Percentiles rank a stretch among this genome's conserved stretches.
Evolutionary conservation across 2,888 invertebrate species (phyloP).

Genomic region (Agrochola litura): DNA sequence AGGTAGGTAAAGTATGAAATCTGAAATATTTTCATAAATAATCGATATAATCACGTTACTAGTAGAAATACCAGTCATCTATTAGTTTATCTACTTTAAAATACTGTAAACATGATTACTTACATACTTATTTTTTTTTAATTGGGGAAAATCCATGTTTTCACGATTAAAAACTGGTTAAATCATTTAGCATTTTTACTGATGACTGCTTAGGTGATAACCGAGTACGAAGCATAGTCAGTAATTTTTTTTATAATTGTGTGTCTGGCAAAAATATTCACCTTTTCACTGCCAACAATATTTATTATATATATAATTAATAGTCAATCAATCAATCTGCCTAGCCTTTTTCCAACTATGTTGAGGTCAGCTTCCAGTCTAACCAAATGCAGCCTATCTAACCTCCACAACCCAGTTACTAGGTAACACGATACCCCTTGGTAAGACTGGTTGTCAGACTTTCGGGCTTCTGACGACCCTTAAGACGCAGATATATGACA

Average conservation of each 20-base stretch:
- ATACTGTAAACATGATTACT: conserved; percentile 8
- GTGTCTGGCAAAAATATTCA: neutral
- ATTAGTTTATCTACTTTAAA: conserved; percentile 15
- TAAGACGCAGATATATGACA: too few relatives aligned
- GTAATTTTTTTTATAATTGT: too few relatives aligned
- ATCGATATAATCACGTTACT: conserved; percentile 12
- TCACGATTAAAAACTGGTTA: conserved; percentile 15
- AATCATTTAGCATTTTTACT: neutral
- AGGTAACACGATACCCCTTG: too few relatives aligned
- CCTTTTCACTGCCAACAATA: neutral
- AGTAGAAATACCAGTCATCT: conserved; percentile 1
- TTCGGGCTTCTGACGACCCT: too few relatives aligned
- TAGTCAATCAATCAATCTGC: too few relatives aligned
- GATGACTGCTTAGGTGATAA: neutral
- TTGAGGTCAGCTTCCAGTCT: too few relatives aligned
- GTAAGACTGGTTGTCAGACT: too few relatives aligned
- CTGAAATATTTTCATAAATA: neutral
- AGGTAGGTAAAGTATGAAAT: neutral
- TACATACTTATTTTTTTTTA: conserved; percentile 14
- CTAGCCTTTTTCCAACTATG: too few relatives aligned
- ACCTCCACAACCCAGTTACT: too few relatives aligned
- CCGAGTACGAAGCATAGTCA: neutral
- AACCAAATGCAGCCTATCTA: too few relatives aligned
- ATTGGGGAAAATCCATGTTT: conserved; percentile 24
- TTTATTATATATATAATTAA: too few relatives aligned